These are phyloP conservation scores for Neotoxoptera formosana DNA, from an alignment of 1,140 invertebrate species.

Conservation along the genomic window DNA sequence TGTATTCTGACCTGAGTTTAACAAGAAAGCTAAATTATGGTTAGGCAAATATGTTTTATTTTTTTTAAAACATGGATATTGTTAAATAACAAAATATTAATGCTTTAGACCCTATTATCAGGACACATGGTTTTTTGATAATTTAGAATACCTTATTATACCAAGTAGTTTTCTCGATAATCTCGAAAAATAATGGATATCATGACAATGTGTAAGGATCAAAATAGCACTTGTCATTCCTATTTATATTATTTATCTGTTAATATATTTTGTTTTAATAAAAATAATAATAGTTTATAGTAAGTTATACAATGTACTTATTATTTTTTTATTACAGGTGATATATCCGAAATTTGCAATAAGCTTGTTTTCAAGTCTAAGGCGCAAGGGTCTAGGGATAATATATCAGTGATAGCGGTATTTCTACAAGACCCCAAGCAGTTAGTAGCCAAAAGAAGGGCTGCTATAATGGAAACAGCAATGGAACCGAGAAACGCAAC, in stretches of 20 bases:
- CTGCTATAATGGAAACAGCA: conserved; percentile 49
- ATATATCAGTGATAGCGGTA: conserved; percentile 87
- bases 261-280: neutral
- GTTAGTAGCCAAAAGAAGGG: conserved; percentile 42
- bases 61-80: no score
- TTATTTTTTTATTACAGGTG: conserved; percentile 67
- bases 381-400: conserved; percentile 79
- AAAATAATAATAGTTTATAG: neutral
- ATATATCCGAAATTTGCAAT: conserved; percentile 72
- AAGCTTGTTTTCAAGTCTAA: conserved; percentile 78
- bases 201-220: neutral
- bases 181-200: neutral
- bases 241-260: neutral
- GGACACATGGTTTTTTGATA: neutral
- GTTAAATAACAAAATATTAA: neutral
- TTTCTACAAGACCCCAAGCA: conserved; percentile 68
- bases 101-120: neutral
- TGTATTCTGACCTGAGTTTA: neutral
- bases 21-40: neutral
- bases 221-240: neutral
- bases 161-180: neutral
- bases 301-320: neutral
- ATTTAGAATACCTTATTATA: neutral
- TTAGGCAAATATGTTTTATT: no score
- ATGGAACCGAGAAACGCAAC: conserved; percentile 47